These are phyloP conservation scores for Chaunax sp. DNA, from an alignment of 2,797 vertebrate species.

Conservation along the genomic window DNA sequence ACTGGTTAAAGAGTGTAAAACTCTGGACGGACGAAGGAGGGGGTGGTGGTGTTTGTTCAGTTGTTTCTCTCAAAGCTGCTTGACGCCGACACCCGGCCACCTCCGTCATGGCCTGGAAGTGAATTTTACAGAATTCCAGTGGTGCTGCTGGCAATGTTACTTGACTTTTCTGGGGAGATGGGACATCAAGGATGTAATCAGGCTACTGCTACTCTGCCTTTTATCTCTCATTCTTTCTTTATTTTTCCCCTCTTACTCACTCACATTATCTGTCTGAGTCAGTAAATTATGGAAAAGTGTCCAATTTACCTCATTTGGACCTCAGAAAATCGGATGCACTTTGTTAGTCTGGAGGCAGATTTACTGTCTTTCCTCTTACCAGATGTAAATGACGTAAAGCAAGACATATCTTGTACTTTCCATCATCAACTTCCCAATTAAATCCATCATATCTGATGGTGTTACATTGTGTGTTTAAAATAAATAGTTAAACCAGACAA, in stretches of 20 bases:
- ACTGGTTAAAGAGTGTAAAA: slow-evolving; percentile 42
- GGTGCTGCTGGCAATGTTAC: slow-evolving; percentile 68
- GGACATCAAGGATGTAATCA: slow-evolving; percentile 58
- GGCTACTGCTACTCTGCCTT: slow-evolving; percentile 37
- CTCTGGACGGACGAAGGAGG: slow-evolving; percentile 10
- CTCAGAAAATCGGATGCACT: slow-evolving; percentile 35
- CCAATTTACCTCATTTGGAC: slow-evolving; percentile 55
- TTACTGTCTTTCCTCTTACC: slow-evolving; percentile 43
- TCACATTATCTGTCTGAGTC: slow-evolving; percentile 31
- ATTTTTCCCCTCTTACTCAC: slow-evolving; percentile 11
- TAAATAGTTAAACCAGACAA: slow-evolving; percentile 53
- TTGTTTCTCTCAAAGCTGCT: slow-evolving; percentile 41
- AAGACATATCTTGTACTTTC: slow-evolving; percentile 25
- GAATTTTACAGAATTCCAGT: slow-evolving; percentile 63
- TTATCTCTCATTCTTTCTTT: slow-evolving; percentile 8
- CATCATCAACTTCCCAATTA: slow-evolving; percentile 29
- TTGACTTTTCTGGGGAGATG: slow-evolving; percentile 69
- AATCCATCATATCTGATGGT: slow-evolving; percentile 23
- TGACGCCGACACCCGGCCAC: slow-evolving; percentile 41
- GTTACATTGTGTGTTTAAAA: slow-evolving; percentile 33
- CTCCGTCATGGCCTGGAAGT: slow-evolving; percentile 55
- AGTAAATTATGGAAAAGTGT: slow-evolving; percentile 65
- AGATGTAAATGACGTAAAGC: slow-evolving; percentile 33
- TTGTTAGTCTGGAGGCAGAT: slow-evolving; percentile 48
- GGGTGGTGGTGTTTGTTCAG: slow-evolving; percentile 41